Percentiles rank a stretch among this genome's conserved stretches.
phyloP scores from a whole-genome alignment of 1,140 invertebrate species.

The Drosophila malerkotliana region DNA sequence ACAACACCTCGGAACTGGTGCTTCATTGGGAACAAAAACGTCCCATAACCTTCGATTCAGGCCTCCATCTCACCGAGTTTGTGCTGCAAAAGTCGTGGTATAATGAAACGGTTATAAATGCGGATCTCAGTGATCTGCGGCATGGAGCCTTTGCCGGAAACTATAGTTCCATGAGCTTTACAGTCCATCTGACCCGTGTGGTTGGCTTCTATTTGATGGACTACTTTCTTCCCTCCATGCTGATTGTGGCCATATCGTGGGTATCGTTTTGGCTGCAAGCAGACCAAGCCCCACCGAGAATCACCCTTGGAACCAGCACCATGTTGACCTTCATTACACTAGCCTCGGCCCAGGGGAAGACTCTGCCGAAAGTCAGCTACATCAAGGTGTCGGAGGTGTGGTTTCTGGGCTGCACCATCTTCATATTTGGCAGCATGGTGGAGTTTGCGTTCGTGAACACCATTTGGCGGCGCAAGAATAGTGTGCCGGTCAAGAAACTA shows the following conservation, averaged over 20 bases:
- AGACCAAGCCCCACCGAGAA: conserved; percentile 92
- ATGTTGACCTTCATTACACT: conserved; percentile 94
- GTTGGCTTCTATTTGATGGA: conserved; percentile 95
- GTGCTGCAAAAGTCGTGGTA: conserved; percentile 89
- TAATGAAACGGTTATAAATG: conserved; percentile 88
- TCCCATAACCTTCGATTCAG: conserved; percentile 90
- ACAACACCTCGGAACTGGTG: conserved; percentile 90
- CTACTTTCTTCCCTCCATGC: conserved; percentile 94
- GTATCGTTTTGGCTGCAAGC: conserved; percentile 96
- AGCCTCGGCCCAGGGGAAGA: conserved; percentile 91
- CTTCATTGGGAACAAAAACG: conserved; percentile 90
- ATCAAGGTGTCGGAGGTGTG: conserved; percentile 96
- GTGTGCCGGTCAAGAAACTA: conserved; percentile 92
- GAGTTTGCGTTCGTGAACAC: conserved; percentile 96
- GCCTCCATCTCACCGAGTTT: conserved; percentile 93
- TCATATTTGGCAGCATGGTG: conserved; percentile 93
- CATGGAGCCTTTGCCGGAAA: conserved; percentile 91
- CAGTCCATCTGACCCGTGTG: conserved; percentile 91
- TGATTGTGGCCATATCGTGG: conserved; percentile 95
- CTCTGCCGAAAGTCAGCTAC: conserved; percentile 94
- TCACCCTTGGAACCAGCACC: conserved; percentile 92
- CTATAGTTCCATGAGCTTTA: conserved; percentile 91
- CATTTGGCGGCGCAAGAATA: conserved; percentile 92
- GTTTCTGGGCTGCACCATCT: conserved; percentile 93
- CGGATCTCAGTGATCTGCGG: conserved; percentile 87